Evolutionary conservation across 2,888 invertebrate genomes (phyloP), one percentile per base, ranked within the genome.

Genomic region (Troglohyphantes excavatus): DNA sequence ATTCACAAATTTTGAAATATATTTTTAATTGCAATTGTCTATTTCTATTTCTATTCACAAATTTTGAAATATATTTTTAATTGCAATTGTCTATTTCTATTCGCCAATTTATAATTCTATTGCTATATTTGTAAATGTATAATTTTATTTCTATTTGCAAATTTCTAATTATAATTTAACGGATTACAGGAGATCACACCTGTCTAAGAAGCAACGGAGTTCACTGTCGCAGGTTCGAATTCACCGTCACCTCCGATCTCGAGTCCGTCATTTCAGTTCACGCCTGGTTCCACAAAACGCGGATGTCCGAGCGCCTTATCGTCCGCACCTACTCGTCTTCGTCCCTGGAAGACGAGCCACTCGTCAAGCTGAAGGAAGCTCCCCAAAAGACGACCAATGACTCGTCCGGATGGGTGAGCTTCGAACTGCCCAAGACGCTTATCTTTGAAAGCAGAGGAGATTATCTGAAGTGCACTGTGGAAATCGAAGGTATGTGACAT

Each of bases 401-500:
- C 3, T 59, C 82, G 0, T 13, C 13, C 17, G 70, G 33, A n/a
- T 70, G 68, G 70, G 59, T 61, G 11, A 53, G 19, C 13, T 70
- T 82, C 6, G 82, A 82, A 59, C 19, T 82, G 3, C 82, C 82
- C 1, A 72, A 33, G 33, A 61, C 21, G 13, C 7, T 70, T 3
- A 23, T 33, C 6, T 9, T 82, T 11, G 53, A 82, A 23, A 21
- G 9, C 0, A 39, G n/a, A 59, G 39, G 53, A 2, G 29, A 27
- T 9, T 7, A 23, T 23, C 26, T 61, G 11, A 5, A n/a, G 13
- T 82, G 82, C 39, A 29, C 59, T 7, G n/a, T 70, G 2, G 82
- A 82, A 61, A 70, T 70, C 29, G 70, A 82, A 82, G 82, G 82
- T 82, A 39, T 43, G 27, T n/a, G n/a, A n/a, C n/a, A n/a, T n/a